Evolutionary conservation across 2,113 vertebrate genomes (phyloP), one percentile per base, ranked within the genome.

Genomic region (Coptodon rendalli): DNA sequence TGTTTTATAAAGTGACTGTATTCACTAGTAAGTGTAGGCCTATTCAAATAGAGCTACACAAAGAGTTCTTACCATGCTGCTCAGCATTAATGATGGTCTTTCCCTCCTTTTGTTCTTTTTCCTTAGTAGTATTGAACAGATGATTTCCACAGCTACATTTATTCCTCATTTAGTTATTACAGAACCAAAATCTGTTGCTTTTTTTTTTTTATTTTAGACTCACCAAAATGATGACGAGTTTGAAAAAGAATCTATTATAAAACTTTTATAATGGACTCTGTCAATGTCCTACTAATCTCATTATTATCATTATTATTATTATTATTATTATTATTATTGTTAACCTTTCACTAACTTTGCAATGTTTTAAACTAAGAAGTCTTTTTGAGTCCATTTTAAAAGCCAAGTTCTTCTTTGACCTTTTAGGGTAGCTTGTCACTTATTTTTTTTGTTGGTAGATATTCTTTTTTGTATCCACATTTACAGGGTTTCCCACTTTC

Each of bases 1-100:
- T 66, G 89, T 93, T 91, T 84, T 31, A 89, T 93, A 91, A 93
- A 66, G 87, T 94, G 84, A 88, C 83, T 92, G 76, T 92, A 92
- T 92, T 89, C 84, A 93, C 16, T 63, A 84, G 57, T 91, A 90
- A 81, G 86, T 90, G 90, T 79, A 93, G 76, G 87, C 54, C 57
- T 91, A 61, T 90, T 89, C 40, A 85, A 45, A 87, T 84, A 87
- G 84, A 93, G 66, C n/a, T 87, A 79, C 85, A 91, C 91, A 89
- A 24, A 63, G 34, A 16, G 12, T 85, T 29, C 34, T 54, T 29
- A 9, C 71, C 63, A 22, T 68, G 86, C 89, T 87, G 89, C 91
- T 84, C 68, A 45, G 68, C 68, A 73, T 73, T 73, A 73, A 43
- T 24, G 38, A 68, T 68, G 19, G 3, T 36, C 31, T 9, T 71